Conservation (phyloP, 92 coral and sea anemone species). For the Paramuricea clavata region DNA sequence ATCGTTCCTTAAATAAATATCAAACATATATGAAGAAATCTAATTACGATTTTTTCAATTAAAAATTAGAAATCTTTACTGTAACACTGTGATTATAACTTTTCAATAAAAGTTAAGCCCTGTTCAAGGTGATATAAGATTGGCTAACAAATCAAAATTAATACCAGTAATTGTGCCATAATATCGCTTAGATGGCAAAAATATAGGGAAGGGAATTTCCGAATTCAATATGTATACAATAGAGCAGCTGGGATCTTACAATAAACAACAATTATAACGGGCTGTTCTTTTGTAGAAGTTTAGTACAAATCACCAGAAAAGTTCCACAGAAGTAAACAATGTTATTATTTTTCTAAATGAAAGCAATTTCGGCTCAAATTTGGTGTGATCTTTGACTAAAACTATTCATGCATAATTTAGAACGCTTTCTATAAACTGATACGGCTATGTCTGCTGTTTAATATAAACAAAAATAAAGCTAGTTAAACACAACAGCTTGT, state of each 20-base stretch:
- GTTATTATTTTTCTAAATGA: not conserved
- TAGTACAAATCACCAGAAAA: not conserved
- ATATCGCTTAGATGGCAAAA: not conserved
- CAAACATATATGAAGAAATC: constrained; percentile 19
- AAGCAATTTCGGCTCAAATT: not conserved
- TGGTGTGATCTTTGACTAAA: not conserved
- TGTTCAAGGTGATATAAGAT: not conserved
- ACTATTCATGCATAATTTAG: not conserved
- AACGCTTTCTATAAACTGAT: not conserved
- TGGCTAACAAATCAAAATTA: not conserved
- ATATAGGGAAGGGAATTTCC: not conserved
- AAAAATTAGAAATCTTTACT: no score
- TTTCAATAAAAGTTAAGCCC: not conserved
- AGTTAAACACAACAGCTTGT: not conserved
- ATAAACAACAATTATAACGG: not conserved
- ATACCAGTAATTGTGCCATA: not conserved
- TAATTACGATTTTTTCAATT: not conserved
- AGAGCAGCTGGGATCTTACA: not conserved
- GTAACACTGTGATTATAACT: not conserved
- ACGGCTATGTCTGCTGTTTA: not conserved
- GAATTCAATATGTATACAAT: not conserved
- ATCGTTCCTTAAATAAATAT: not conserved
- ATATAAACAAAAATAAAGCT: constrained; percentile 8
- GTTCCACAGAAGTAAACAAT: not conserved
- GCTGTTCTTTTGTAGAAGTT: not conserved